phyloP scores from a whole-genome alignment of 2,113 vertebrate genomes.

The Thalassarche chlororhynchos region DNA sequence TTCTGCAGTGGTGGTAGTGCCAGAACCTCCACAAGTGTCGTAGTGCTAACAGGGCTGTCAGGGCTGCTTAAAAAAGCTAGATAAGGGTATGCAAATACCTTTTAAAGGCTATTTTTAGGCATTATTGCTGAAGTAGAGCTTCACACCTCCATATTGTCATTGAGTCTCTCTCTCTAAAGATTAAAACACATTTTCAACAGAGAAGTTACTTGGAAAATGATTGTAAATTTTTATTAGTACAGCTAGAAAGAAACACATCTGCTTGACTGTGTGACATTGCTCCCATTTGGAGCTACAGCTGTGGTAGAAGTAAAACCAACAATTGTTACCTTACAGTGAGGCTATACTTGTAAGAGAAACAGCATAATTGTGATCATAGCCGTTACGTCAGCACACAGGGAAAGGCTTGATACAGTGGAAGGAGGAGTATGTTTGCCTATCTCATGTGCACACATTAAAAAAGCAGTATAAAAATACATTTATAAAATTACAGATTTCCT shows the following conservation, averaged over 20 bases:
- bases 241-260: neutral
- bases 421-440: neutral
- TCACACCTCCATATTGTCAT: fast-evolving
- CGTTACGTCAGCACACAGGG: neutral
- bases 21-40: neutral
- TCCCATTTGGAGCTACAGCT: neutral
- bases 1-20: neutral
- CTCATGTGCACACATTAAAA: conserved; percentile 63
- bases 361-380: neutral
- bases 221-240: conserved; percentile 51
- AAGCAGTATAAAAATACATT: conserved; percentile 79
- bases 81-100: neutral
- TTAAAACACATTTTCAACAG: neutral
- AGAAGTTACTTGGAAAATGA: conserved; percentile 18
- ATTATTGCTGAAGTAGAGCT: neutral
- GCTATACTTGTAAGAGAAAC: neutral
- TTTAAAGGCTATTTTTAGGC: neutral
- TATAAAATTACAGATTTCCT: conserved; percentile 75
- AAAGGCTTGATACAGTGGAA: neutral
- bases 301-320: neutral
- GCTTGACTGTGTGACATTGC: neutral
- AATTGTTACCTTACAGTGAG: neutral
- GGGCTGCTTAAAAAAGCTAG: neutral
- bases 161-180: neutral
- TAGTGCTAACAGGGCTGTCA: neutral